Base-by-base conservation (phyloP, 2,888 invertebrate species). In the Ypsolopha sequella region DNA sequence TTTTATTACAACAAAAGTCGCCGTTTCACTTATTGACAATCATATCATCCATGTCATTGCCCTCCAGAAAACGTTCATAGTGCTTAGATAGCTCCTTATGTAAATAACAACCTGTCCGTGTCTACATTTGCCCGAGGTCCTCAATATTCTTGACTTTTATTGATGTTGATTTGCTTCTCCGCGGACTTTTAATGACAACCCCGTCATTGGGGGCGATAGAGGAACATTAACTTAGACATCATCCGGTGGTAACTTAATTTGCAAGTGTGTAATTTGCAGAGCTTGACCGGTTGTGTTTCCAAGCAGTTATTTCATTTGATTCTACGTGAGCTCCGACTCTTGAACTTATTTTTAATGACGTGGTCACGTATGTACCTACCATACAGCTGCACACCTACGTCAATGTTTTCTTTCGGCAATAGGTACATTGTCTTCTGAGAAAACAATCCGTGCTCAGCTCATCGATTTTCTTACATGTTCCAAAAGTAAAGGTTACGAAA, bases 401-500 rank as follows among this genome's bases (percentile, higher is more conserved):
- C 6, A 7, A 43, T 43, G 43, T 41, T 41, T 11, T 43, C 8
- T 43, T 24, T 24, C 24, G 24, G 2, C 43, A 6, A 43, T 14
- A 36, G 10, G 47, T 6, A 35, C 54, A 53, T 54, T 55, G 54
- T 58, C 59, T 60, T 62, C 55, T 59, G 53, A 60, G 59, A 62
- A 60, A 64, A 64, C 63, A 66, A 64, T 65, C 53, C 53, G 38
- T 48, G 49, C 52, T 51, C 63, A 65, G 49, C 52, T 51, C 63
- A 65, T 67, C 58, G 61, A 67, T 73, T 74, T 74, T 74, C 68
- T 74, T 76, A 64, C 61, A 61, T 70, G 69, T 73, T 74, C 69
- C 68, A 68, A 72, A 73, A 66, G 66, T 62, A 59, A 57, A 58
- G 56, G 65, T 84, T 80, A 80, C 76, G 77, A 81, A 77, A 82